These are phyloP conservation scores for Hyles vespertilio DNA, from an alignment of 1,140 invertebrate species.

Conservation along the genomic window DNA sequence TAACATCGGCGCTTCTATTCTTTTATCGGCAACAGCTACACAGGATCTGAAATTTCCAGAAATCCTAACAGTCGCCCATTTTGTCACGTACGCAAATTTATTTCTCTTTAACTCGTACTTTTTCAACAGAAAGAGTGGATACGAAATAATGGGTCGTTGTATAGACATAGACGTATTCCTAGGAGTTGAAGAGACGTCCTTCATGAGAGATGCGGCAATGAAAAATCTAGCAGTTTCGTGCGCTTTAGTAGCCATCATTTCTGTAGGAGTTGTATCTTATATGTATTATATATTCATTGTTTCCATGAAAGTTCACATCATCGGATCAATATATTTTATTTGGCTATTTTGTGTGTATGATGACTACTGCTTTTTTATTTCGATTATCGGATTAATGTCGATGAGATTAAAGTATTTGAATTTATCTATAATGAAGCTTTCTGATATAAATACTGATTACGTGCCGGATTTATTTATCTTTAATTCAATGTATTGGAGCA, in stretches of 20 bases:
- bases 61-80: conserved; percentile 18
- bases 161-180: conserved; percentile 42
- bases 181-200: conserved; percentile 38
- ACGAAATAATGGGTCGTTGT: conserved; percentile 22
- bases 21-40: conserved; percentile 17
- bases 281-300: conserved; percentile 22
- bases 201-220: conserved; percentile 35
- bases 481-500: conserved; percentile 37
- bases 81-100: conserved; percentile 16
- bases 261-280: conserved; percentile 14
- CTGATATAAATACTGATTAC: conserved; percentile 28
- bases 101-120: conserved; percentile 29
- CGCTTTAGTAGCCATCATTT: conserved; percentile 9
- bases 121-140: conserved; percentile 23
- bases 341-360: conserved; percentile 34
- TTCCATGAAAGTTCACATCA: conserved; percentile 20
- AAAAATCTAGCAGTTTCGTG: conserved; percentile 14
- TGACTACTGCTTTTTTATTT: conserved; percentile 28
- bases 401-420: conserved; percentile 43
- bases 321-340: conserved; percentile 23
- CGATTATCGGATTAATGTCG: conserved; percentile 24
- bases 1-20: conserved; percentile 11
- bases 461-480: conserved; percentile 40
- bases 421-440: conserved; percentile 42
- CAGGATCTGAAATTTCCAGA: conserved; percentile 25